These are phyloP conservation scores for Unio pictorum DNA, from an alignment of 2,888 invertebrate genomes.

Conservation along the genomic window DNA sequence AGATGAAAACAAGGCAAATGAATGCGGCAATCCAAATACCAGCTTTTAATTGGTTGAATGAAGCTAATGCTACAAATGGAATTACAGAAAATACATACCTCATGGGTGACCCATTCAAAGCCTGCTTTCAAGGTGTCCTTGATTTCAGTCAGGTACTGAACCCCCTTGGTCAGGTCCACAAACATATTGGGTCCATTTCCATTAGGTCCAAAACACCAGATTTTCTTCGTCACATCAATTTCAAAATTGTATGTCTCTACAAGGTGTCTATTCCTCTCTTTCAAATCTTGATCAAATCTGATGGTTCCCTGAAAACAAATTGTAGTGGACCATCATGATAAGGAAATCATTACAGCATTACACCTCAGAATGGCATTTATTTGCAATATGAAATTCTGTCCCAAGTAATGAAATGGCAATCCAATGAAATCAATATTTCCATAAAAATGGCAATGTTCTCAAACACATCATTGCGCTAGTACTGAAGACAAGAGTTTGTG, in stretches of 20 bases:
- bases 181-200: slow-evolving; percentile 98
- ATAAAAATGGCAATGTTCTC: too few species aligned
- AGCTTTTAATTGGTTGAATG: too few species aligned
- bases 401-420: too few species aligned
- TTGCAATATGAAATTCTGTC: too few species aligned
- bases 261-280: slow-evolving; percentile 93
- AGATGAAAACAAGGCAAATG: too few species aligned
- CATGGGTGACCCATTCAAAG: slow-evolving; percentile 99
- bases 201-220: slow-evolving; percentile 99
- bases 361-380: too few species aligned
- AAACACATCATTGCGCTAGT: too few species aligned
- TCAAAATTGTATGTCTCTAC: slow-evolving; percentile 98
- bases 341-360: not conserved
- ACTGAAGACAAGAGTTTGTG: too few species aligned
- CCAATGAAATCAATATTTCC: too few species aligned
- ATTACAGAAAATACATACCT: slow-evolving; percentile 73
- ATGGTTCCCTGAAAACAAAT: slow-evolving; percentile 81
- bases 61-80: too few species aligned
- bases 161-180: slow-evolving; percentile 98
- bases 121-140: slow-evolving; percentile 98
- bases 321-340: not conserved
- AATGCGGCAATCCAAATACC: too few species aligned
- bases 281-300: slow-evolving; percentile 96
- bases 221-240: slow-evolving; percentile 95
- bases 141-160: slow-evolving; percentile 99